Evolutionary conservation across 2,113 vertebrate genomes (phyloP), one percentile per base, ranked within the genome.

Genomic region (Tretioscincus oriximinensis): DNA sequence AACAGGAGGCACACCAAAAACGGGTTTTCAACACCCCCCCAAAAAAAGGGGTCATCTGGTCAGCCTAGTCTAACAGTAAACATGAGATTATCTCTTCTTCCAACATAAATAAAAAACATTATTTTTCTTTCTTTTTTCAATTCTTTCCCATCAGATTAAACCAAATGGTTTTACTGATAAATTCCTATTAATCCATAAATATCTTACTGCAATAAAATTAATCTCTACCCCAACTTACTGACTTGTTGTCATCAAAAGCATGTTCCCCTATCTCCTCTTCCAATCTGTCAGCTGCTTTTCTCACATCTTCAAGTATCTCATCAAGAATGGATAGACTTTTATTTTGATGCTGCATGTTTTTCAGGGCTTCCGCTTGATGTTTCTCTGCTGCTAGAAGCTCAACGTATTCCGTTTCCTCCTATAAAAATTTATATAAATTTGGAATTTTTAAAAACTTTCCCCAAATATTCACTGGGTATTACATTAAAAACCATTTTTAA

Each of bases 251-350:
- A 88, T 99, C 97, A 73, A 99, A 99, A 35, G 96, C 98, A 7
- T 97, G 98, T 58, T 99, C 98, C 83, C 98, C 98, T 24, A 99
- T 99, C 87, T 98, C 96, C 83, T 98, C 97, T 91, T 99, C 98
- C 29, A 99, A 87, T 2, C 98, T 96, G 85, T 99, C 98, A 0
- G 98, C 98, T 28, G 98, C 98, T 89, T 94, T 97, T 86, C 96
- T 93, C 61, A 99, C 97, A 1, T 99, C 98, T 92, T 99, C 98
- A 16, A 99, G 94, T 82, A 99, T 97, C 92, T 97, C 97, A 74
- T 99, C 98, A 14, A 99, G 94, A 73, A 99, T 96, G 2, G 98
- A 99, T 14, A 98, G 89, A 66, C 97, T 98, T 91, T 96, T 97
- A 92, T 99, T 99, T 60, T 94, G 96, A 81, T 97, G 96, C 77